These are phyloP conservation scores for Paraplagusia blochii DNA, from an alignment of 2,113 vertebrate species.

Conservation along the genomic window DNA sequence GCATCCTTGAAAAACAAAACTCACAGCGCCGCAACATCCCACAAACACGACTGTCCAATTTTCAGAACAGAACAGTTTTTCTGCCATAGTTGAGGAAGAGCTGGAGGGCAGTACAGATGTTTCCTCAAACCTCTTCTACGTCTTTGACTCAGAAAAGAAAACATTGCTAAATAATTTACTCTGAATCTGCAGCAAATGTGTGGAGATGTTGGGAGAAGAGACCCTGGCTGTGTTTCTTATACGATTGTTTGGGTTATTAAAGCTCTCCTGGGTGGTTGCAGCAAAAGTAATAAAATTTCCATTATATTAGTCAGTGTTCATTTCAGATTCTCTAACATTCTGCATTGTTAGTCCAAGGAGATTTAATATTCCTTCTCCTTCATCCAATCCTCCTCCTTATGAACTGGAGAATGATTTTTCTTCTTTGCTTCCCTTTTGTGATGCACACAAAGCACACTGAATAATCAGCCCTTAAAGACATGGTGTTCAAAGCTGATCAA, in stretches of 20 bases:
- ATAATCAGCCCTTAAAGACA: too few species aligned
- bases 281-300: not conserved
- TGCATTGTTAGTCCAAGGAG: slow-evolving; percentile 14
- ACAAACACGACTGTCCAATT: slow-evolving; percentile 40
- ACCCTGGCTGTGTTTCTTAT: slow-evolving; percentile 9
- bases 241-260: slow-evolving; percentile 7
- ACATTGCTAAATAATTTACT: slow-evolving; percentile 60
- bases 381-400: slow-evolving; percentile 28
- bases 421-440: slow-evolving; percentile 2
- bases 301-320: slow-evolving; percentile 5
- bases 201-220: not conserved
- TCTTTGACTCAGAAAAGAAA: slow-evolving; percentile 40
- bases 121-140: slow-evolving; percentile 62
- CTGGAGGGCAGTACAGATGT: slow-evolving; percentile 65
- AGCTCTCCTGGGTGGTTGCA: not conserved
- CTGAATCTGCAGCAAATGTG: slow-evolving; percentile 12
- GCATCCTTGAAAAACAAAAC: slow-evolving; percentile 58
- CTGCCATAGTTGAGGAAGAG: slow-evolving; percentile 54
- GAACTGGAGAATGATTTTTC: slow-evolving; percentile 3
- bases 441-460: not conserved
- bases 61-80: slow-evolving; percentile 11
- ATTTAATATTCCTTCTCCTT: slow-evolving; percentile 44
- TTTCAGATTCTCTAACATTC: not conserved
- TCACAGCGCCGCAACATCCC: slow-evolving; percentile 35
- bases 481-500: slow-evolving; percentile 34